Evolutionary conservation across 2,888 invertebrate species (phyloP), one percentile per base, ranked within the genome.

Genomic region (Phaonia tiefii): DNA sequence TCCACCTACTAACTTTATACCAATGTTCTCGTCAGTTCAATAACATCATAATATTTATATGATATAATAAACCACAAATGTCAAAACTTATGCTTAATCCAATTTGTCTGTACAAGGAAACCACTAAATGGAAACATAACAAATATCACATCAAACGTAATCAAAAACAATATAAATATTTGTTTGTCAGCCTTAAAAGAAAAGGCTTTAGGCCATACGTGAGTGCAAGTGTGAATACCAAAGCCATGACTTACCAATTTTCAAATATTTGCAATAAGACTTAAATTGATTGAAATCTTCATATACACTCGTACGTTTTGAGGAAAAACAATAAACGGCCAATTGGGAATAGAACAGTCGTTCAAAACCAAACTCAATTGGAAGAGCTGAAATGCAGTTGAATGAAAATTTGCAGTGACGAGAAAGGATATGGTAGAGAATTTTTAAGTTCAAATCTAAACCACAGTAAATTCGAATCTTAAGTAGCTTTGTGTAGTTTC

Each of bases 131-230:
- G 15, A 26, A 54, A 87, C 85, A 86, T 86, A 89, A 88, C 85
- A 87, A 88, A 88, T 89, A 84, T 3, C 87, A 89, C 85, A 86
- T 5, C 86, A 86, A 87, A 87, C 87, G 86, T 88, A 89, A 89
- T 89, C 89, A 87, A 88, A 86, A 87, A 84, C 86, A 88, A 87
- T 89, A 89, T 89, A 89, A 89, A 89, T 89, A 89, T 89, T 89
- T 89, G 89, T 88, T 89, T 85, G 82, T 83, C 75, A 78, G 78
- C 54, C 46, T 7, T 70, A 15, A 20, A 69, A 75, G 54, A 69
- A n/a, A n/a, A n/a, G 8, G 75, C 63, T 60, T 42, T 13, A 72
- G 69, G 75, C 51, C 39, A 69, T 75, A 63, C 75, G 10, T 5
- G 15, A 22, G 2, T 3, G 15, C 54, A 54, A 56, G 25, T 54